These are phyloP conservation scores for Neodiprion lecontei DNA, from an alignment of 1,140 invertebrate species.

Conservation along the genomic window DNA sequence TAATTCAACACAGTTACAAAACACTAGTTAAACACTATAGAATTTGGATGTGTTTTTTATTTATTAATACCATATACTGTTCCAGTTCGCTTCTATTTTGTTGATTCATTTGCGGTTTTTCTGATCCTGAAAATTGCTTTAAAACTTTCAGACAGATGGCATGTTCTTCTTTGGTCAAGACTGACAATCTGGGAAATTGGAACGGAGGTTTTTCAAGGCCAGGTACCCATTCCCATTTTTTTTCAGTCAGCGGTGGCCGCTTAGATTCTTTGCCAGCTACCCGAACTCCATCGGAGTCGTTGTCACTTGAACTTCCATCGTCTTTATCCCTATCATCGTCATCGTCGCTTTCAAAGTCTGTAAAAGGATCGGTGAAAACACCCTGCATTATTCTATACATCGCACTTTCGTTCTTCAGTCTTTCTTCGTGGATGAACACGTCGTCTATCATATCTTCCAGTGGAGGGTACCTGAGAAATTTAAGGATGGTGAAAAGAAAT, in stretches of 20 bases:
- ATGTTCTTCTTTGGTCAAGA: constrained; percentile 33
- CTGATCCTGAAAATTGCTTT: constrained; percentile 29
- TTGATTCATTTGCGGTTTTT: constrained; percentile 25
- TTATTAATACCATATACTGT: constrained; percentile 33
- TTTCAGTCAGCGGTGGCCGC: background rate
- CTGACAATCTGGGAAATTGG: constrained; percentile 32
- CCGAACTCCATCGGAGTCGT: background rate
- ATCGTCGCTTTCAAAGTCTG: constrained; percentile 21
- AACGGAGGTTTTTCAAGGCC: constrained; percentile 32
- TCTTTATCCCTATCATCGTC: constrained; percentile 14
- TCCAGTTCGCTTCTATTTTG: constrained; percentile 35
- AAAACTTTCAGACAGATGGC: constrained; percentile 34
- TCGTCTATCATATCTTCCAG: constrained; percentile 40
- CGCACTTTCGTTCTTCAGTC: constrained; percentile 36
- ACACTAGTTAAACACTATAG: too few species aligned
- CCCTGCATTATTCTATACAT: constrained; percentile 38
- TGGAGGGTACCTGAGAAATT: constrained; percentile 33
- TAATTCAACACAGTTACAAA: too few species aligned
- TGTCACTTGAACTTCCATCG: constrained; percentile 1
- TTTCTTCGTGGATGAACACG: constrained; percentile 36
- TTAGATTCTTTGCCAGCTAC: background rate
- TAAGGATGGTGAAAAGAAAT: background rate
- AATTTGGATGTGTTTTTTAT: background rate
- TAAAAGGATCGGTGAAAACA: constrained; percentile 36
- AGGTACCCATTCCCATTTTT: constrained; percentile 33